phyloP scores from a whole-genome alignment of 2,797 vertebrate genomes.

The Acanthornis magna region DNA sequence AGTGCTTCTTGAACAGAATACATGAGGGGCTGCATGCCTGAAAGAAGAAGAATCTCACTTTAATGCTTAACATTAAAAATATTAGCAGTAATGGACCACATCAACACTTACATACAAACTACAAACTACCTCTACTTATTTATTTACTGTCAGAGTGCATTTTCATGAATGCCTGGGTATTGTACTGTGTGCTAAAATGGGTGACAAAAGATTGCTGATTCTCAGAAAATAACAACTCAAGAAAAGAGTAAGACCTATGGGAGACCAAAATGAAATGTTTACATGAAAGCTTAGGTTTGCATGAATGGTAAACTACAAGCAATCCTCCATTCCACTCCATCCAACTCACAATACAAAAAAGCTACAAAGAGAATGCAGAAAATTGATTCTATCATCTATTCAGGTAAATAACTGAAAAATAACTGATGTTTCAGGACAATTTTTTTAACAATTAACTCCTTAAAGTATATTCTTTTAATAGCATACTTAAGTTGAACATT shows the following conservation, averaged over 20 bases:
- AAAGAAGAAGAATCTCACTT: neutral
- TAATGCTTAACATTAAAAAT: neutral
- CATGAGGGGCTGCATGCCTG: constrained; percentile 98
- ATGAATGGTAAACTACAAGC: neutral
- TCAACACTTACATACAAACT: neutral
- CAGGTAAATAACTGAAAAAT: neutral
- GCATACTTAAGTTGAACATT: neutral
- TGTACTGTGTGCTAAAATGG: neutral
- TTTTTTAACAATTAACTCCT: neutral
- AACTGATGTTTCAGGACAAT: neutral
- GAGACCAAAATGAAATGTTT: neutral
- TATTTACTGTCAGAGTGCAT: neutral
- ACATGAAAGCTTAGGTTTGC: neutral
- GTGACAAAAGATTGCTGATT: neutral
- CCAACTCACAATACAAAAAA: neutral
- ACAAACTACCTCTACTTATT: neutral
- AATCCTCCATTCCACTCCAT: neutral
- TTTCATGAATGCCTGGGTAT: neutral
- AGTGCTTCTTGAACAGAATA: constrained; percentile 98
- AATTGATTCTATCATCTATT: neutral
- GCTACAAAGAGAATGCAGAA: neutral
- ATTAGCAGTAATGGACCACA: neutral
- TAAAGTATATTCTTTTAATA: neutral
- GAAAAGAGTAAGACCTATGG: neutral
- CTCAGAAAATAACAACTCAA: neutral